Evolutionary conservation across 2,888 invertebrate species (phyloP).

Genomic region (Philereme transversata): DNA sequence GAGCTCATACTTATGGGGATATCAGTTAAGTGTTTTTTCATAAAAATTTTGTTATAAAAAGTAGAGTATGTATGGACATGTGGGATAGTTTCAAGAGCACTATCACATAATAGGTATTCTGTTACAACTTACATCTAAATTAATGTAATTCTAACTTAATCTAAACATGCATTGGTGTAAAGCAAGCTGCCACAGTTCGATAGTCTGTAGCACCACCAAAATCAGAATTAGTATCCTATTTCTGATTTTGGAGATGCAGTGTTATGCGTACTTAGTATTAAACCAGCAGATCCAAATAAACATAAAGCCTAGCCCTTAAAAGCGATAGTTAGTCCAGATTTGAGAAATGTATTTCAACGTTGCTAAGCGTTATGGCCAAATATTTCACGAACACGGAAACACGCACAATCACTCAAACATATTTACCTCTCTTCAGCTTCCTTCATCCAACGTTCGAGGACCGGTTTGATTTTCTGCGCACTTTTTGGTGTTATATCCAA

Average conservation of each 20-base stretch:
- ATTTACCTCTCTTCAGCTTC: conserved; percentile 98
- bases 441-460: conserved; percentile 99
- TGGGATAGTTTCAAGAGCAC: no score
- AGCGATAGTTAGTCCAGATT: conserved; percentile 83
- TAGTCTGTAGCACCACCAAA: conserved; percentile 34
- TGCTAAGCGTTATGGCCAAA: conserved; percentile 82
- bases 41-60: no score
- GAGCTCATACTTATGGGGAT: no score
- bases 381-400: conserved; percentile 78
- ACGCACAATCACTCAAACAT: conserved; percentile 76
- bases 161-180: conserved; percentile 36
- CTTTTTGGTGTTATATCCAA: conserved; percentile 99
- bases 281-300: conserved; percentile 53
- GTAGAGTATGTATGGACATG: no score
- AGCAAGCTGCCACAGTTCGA: conserved; percentile 32
- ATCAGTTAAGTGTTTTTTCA: no score
- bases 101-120: no score
- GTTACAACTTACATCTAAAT: conserved; percentile 1
- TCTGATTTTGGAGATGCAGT: conserved; percentile 24
- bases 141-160: conserved; percentile 15
- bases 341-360: conserved; percentile 79
- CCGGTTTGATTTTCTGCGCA: conserved; percentile 99
- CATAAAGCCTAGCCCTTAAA: conserved; percentile 67
- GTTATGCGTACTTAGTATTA: conserved; percentile 39
- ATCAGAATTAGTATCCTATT: conserved; percentile 36